phyloP scores from a whole-genome alignment of 1,140 invertebrate genomes.

The Cotesia vestalis region DNA sequence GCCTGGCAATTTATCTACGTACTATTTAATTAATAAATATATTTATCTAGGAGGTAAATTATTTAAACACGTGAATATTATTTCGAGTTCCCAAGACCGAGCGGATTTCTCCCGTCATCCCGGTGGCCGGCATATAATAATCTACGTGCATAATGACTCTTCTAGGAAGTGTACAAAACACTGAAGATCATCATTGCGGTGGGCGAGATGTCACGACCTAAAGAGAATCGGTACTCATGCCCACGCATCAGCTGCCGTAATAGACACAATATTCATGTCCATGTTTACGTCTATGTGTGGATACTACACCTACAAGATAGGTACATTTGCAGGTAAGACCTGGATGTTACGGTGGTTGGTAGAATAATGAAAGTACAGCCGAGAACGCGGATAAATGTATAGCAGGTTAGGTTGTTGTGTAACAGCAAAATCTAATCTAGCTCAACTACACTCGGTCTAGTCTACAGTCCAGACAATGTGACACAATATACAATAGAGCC shows the following conservation, averaged over 20 bases:
- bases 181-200: conserved; percentile 18
- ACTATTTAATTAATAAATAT: conserved; percentile 16
- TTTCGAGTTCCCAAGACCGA: no score
- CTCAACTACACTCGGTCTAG: conserved; percentile 48
- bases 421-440: conserved; percentile 50
- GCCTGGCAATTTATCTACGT: conserved; percentile 13
- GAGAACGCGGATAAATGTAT: conserved; percentile 35
- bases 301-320: no score
- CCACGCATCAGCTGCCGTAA: conserved; percentile 26
- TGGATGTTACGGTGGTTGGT: no score
- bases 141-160: neutral
- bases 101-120: no score
- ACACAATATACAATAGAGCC: conserved; percentile 48
- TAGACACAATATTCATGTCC: neutral
- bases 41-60: no score
- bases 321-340: no score
- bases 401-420: conserved; percentile 35
- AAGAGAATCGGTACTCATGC: conserved; percentile 27
- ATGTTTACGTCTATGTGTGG: neutral
- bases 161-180: conserved; percentile 4
- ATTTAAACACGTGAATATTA: no score
- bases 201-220: conserved; percentile 28
- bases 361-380: neutral
- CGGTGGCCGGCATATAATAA: neutral
- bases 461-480: conserved; percentile 47